phyloP scores from a whole-genome alignment of 2,797 vertebrate species.

The Tarsius wallacei region DNA sequence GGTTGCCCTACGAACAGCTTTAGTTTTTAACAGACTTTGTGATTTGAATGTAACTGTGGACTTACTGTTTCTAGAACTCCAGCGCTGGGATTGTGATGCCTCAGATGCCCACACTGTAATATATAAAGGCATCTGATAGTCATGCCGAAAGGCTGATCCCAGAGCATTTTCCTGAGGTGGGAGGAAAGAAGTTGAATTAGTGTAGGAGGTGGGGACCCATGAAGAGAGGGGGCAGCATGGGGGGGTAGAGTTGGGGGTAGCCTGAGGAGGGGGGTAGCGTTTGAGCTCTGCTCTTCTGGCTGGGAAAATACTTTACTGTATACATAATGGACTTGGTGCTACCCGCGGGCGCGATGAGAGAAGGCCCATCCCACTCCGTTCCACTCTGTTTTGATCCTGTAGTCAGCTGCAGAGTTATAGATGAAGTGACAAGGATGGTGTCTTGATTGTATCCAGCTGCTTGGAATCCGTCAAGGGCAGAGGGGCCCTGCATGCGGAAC shows the following conservation, averaged over 20 bases:
- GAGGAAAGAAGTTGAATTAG: slow-evolving; percentile 8
- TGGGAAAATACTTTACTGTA: slow-evolving; percentile 84
- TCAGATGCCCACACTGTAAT: background rate
- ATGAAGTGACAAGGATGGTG: slow-evolving; percentile 91
- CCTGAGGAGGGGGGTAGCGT: background rate
- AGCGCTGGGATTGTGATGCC: background rate
- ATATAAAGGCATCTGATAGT: slow-evolving; percentile 35
- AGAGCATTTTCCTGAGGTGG: slow-evolving; percentile 49
- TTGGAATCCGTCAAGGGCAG: slow-evolving; percentile 87
- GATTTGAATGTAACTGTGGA: background rate
- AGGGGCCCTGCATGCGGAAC: slow-evolving; percentile 76
- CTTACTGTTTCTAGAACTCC: background rate
- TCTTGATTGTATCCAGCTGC: slow-evolving; percentile 93
- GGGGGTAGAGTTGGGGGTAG: too few relatives aligned
- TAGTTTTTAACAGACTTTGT: background rate
- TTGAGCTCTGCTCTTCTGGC: slow-evolving; percentile 34
- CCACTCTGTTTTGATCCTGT: slow-evolving; percentile 89
- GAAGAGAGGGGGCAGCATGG: background rate
- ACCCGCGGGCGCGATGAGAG: slow-evolving; percentile 84
- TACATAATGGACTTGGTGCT: slow-evolving; percentile 83
- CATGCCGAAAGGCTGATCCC: slow-evolving; percentile 63
- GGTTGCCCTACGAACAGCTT: too few relatives aligned
- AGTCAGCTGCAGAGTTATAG: slow-evolving; percentile 90
- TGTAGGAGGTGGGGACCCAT: background rate
- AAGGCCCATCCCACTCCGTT: slow-evolving; percentile 87